Conservation (phyloP, 2,888 invertebrate genomes). For the Spilarctia lutea region DNA sequence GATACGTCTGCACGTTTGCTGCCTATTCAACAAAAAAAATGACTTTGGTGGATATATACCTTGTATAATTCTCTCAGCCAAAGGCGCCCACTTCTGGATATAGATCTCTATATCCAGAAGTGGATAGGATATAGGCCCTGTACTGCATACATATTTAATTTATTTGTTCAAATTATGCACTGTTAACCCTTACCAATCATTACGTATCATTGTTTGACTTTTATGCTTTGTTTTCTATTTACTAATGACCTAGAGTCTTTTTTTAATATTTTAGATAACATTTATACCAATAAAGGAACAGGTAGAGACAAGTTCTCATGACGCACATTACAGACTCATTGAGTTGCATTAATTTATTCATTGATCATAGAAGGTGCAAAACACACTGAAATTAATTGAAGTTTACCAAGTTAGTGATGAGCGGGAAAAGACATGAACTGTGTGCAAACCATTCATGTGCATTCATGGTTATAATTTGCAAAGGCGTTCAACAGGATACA, state of each 20-base stretch:
- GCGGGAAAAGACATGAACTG: slow-evolving; percentile 6
- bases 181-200: too few relatives aligned
- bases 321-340: slow-evolving; percentile 4
- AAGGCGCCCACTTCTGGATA: too few relatives aligned
- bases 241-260: too few relatives aligned
- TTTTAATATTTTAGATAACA: too few relatives aligned
- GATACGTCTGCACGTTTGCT: too few relatives aligned
- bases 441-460: slow-evolving; percentile 12
- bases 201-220: not conserved
- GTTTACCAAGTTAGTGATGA: slow-evolving; percentile 8
- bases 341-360: slow-evolving; percentile 3
- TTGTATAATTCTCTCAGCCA: too few relatives aligned
- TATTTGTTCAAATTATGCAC: not conserved
- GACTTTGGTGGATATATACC: too few relatives aligned
- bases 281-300: too few relatives aligned
- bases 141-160: not conserved
- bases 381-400: slow-evolving; percentile 9
- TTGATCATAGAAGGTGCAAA: slow-evolving; percentile 10
- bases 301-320: not conserved
- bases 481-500: slow-evolving; percentile 15
- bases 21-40: too few relatives aligned
- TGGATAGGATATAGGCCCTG: too few relatives aligned
- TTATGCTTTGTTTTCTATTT: not conserved
- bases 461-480: slow-evolving; percentile 12
- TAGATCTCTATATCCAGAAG: too few relatives aligned